Evolutionary conservation across 2,797 vertebrate species (phyloP), one percentile per base, ranked within the genome.

Genomic region (Typhlichthys subterraneus): DNA sequence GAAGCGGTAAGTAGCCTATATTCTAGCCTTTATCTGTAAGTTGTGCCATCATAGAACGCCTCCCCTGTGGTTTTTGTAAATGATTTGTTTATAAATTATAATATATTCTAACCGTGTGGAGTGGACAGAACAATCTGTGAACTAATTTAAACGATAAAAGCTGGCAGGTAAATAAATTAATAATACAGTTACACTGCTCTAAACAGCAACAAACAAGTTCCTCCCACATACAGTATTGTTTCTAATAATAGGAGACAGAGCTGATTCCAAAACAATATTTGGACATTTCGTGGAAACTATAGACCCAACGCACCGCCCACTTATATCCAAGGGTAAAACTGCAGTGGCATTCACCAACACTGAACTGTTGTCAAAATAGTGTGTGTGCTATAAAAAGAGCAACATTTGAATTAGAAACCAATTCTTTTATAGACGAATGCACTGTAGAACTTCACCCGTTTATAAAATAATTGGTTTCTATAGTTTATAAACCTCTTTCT

Each of bases 181-280:
- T 71, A 65, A 67, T 49, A 9, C 61, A 70, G 63, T 33, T 12
- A 53, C 52, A 33, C 12, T 53, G 14, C 12, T 13, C 19, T 2
- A 38, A 38, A 38, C 7, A 38, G 33, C 17, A 11, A 23, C 59
- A 75, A 63, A 75, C 46, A 57, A 52, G 0, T 38, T 38, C 61
- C 68, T 61, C 73, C 75, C 76, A 81, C 75, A 56, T 63, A 50
- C 58, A 57, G 61, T 69, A 53, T 19, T 12, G 15, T 70, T 75
- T 64, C 69, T 63, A 65, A 70, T 63, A 68, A 68, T 14, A 68
- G 61, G 63, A 45, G 62, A 67, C 6, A 23, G 62, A 82, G 59
- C 70, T 56, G 52, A 77, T 10, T 12, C 45, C 29, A 46, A 51
- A 33, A 38, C 67, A 70, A 68, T 65, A 79, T 79, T 79, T 67